A percentile compares a stretch with the other conserved stretches of the same genome.
Evolutionary conservation across 2,113 vertebrate species (phyloP).

Genomic region (Engraulis encrasicolus): DNA sequence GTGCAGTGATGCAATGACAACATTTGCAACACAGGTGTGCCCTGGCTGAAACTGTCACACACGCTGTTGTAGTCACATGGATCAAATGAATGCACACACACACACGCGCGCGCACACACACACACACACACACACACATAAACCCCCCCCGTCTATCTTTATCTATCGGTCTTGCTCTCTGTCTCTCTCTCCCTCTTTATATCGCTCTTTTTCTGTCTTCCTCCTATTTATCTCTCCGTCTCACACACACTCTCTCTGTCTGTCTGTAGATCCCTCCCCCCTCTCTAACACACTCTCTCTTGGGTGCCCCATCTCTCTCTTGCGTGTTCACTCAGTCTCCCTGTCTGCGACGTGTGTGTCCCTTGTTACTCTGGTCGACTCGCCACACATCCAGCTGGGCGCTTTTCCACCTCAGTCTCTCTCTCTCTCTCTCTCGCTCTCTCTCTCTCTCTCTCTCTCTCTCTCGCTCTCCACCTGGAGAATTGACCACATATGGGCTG

Average conservation of each 20-base stretch:
- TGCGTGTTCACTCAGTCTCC: background rate
- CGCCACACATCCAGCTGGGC: conserved; percentile 20
- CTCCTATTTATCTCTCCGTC: background rate
- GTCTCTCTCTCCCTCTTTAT: conserved; percentile 24
- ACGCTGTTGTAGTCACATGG: conserved; percentile 1
- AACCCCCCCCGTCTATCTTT: background rate
- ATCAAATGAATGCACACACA: conserved; percentile 15
- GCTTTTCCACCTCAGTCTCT: conserved; percentile 18
- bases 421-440: no score
- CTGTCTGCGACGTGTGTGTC: background rate
- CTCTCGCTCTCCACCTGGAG: conserved; percentile 9
- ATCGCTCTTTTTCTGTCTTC: background rate
- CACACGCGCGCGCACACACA: conserved; percentile 37
- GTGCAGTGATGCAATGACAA: background rate
- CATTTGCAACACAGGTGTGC: background rate
- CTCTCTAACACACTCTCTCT: conserved; percentile 22
- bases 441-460: no score
- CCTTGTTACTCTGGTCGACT: background rate
- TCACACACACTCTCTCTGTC: conserved; percentile 25
- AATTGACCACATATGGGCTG: background rate
- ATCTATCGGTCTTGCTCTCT: background rate
- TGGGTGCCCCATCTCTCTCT: background rate
- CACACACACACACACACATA: conserved; percentile 20
- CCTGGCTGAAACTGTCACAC: background rate
- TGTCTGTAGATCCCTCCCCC: background rate